A percentile compares a stretch with the other conserved stretches of the same genome.
These are phyloP conservation scores for Ovis aries DNA, from an alignment of 2,113 vertebrate genomes.

Conservation along the genomic window ARS-UI_Ramb_v3.0 NC_056057.1:14548001-14548500, in stretches of 20 bases:
- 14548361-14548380: not conserved
- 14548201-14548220: not conserved
- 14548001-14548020: not conserved
- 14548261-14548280: not conserved
- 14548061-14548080: not conserved
- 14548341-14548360: not conserved
- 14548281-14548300: not conserved
- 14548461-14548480: slow-evolving; percentile 20
- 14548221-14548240: not conserved
- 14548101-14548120: not conserved
- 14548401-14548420: not conserved
- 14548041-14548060: not conserved
- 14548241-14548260: not conserved
- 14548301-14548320: not conserved
- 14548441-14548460: not conserved
- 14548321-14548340: not conserved
- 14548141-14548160: not conserved
- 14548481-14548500: slow-evolving; percentile 44
- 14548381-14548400: not conserved
- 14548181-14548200: not conserved
- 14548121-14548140: not conserved
- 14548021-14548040: not conserved
- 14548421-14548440: not conserved
- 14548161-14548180: not conserved
- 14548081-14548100: not conserved